Conservation (phyloP, 1,140 invertebrate genomes). For the Subanguina moxae region DNA sequence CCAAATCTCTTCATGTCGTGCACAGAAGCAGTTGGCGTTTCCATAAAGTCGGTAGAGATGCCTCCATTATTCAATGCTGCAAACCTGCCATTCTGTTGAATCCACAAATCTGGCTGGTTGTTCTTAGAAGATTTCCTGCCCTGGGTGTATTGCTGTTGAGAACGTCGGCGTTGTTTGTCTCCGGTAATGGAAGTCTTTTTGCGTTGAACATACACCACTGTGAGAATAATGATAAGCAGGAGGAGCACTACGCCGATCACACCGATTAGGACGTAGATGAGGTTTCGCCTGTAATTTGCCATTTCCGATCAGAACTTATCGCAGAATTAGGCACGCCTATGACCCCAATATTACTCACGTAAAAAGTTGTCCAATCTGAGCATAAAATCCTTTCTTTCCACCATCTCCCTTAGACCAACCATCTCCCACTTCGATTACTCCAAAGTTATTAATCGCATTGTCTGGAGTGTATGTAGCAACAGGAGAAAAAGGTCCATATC, state of each 20-base stretch:
- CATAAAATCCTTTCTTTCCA: neutral
- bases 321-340: too few relatives aligned
- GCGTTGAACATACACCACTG: slow-evolving; percentile 34
- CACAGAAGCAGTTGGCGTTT: neutral
- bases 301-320: too few relatives aligned
- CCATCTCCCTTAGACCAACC: too few relatives aligned
- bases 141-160: slow-evolving; percentile 19
- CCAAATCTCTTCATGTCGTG: slow-evolving; percentile 25
- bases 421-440: neutral
- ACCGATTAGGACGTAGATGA: slow-evolving; percentile 43
- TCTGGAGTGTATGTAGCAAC: slow-evolving; percentile 44
- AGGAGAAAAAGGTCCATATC: slow-evolving; percentile 61
- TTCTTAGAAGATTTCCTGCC: slow-evolving; percentile 21
- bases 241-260: slow-evolving; percentile 39
- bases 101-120: slow-evolving; percentile 35
- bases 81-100: slow-evolving; percentile 32
- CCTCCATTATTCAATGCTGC: slow-evolving; percentile 3
- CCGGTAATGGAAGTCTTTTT: slow-evolving; percentile 10
- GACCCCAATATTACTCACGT: neutral
- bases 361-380: slow-evolving; percentile 10
- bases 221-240: slow-evolving; percentile 43
- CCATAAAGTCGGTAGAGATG: neutral
- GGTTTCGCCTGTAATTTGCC: slow-evolving; percentile 33
- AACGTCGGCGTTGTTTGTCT: slow-evolving; percentile 13
- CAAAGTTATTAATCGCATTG: slow-evolving; percentile 7